Percentiles rank a stretch among this genome's conserved stretches.
Conservation (phyloP, 1,140 invertebrate species). For the Oncopodura yosiiana region DNA sequence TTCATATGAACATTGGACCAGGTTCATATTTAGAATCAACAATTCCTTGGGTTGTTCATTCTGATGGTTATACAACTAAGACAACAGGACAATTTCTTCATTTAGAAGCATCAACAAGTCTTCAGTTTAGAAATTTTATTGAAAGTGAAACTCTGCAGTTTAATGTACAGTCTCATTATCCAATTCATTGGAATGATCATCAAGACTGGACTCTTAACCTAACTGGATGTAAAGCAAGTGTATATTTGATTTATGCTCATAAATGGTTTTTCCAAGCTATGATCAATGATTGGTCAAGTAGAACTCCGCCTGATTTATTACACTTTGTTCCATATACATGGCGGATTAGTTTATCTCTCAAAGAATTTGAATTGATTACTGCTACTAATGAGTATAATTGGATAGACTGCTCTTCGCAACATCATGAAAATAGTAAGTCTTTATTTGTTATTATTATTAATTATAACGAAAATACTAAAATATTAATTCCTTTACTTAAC, state of each 20-base stretch:
- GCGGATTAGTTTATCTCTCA: conserved; percentile 79
- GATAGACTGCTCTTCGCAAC: conserved; percentile 93
- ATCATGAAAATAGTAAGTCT: conserved; percentile 71
- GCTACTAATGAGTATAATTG: conserved; percentile 96
- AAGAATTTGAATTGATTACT: conserved; percentile 92
- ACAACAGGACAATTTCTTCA: conserved; percentile 86
- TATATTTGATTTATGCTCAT: conserved; percentile 83
- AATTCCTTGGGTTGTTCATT: conserved; percentile 81
- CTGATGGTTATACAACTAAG: conserved; percentile 77
- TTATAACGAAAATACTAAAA: conserved; percentile 3
- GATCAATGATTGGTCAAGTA: conserved; percentile 91
- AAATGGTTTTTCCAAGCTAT: conserved; percentile 93
- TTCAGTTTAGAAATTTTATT: conserved; percentile 77
- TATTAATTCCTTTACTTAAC: conserved; percentile 15
- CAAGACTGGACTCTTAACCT: conserved; percentile 83
- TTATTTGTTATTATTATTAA: not conserved
- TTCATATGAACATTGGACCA: conserved; percentile 84
- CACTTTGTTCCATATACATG: conserved; percentile 96
- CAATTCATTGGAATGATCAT: conserved; percentile 85
- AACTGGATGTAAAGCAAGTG: conserved; percentile 86
- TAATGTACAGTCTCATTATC: conserved; percentile 75
- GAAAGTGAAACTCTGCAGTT: conserved; percentile 93
- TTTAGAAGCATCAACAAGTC: conserved; percentile 85
- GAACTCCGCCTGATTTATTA: conserved; percentile 77
- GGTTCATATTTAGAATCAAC: conserved; percentile 91